These are phyloP conservation scores for Drosophila paulistorum DNA, from an alignment of 1,140 invertebrate genomes.

Conservation along the genomic window DNA sequence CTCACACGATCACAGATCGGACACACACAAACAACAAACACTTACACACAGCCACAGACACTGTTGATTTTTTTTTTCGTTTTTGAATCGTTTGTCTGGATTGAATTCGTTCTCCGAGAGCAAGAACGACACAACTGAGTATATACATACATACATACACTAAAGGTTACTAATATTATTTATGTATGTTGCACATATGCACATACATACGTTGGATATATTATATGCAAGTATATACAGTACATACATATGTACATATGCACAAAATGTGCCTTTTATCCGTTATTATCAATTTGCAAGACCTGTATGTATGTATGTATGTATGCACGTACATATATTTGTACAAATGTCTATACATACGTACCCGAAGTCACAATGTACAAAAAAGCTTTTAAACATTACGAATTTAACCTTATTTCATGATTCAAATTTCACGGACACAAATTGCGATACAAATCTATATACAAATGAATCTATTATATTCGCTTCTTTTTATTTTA, in stretches of 20 bases:
- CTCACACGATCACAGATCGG: slow-evolving; percentile 10
- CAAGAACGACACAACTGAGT: background rate
- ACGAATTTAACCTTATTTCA: background rate
- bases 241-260: background rate
- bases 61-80: slow-evolving; percentile 11
- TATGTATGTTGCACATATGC: background rate
- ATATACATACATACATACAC: slow-evolving; percentile 10
- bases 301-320: slow-evolving; percentile 1
- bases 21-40: background rate
- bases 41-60: background rate
- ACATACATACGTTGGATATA: background rate
- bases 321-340: background rate
- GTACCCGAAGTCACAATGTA: background rate
- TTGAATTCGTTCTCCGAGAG: background rate
- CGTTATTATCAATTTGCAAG: slow-evolving; percentile 21
- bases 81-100: slow-evolving; percentile 12
- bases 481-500: slow-evolving; percentile 2
- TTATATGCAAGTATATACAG: background rate
- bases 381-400: background rate
- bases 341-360: slow-evolving; percentile 6
- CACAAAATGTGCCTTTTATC: slow-evolving; percentile 15
- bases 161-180: slow-evolving; percentile 9
- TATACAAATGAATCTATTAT: slow-evolving; percentile 5
- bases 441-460: background rate
- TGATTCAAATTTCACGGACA: background rate